phyloP scores from a whole-genome alignment of 2,888 invertebrate species.

The Calliscelio sp. region DNA sequence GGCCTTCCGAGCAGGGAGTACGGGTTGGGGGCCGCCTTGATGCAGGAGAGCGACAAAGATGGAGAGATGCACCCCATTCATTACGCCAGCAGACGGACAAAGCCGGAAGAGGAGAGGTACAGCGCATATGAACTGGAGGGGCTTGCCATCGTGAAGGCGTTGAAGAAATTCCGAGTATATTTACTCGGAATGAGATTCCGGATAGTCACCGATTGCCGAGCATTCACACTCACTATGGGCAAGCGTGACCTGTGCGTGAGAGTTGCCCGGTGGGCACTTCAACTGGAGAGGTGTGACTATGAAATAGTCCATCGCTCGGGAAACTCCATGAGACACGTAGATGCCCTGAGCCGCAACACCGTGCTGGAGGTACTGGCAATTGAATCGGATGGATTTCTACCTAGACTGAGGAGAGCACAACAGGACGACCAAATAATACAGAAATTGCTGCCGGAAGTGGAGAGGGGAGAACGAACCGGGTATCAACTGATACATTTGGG shows the following conservation, averaged over 20 bases:
- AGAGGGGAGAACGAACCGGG: background rate
- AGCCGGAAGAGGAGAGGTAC: conserved; percentile 12
- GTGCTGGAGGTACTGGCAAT: background rate
- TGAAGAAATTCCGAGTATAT: background rate
- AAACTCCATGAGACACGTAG: background rate
- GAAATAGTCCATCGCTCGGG: background rate
- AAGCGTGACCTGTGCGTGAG: background rate
- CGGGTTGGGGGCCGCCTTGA: conserved; percentile 55
- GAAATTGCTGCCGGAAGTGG: background rate
- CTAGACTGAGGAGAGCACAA: background rate
- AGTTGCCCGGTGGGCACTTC: background rate
- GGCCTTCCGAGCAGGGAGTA: no score
- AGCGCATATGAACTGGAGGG: conserved; percentile 51
- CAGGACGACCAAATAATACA: background rate
- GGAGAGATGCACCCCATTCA: conserved; percentile 50
- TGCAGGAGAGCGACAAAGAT: conserved; percentile 45
- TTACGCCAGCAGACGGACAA: conserved; percentile 22
- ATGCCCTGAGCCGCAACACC: background rate
- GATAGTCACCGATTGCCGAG: background rate
- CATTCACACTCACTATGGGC: no score
- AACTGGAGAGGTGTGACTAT: background rate
- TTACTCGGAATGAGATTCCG: no score
- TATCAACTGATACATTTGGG: background rate
- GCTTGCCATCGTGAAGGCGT: conserved; percentile 43
- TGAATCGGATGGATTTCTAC: background rate